Conservation (phyloP, 2,113 vertebrate species). For the Taxidea taxus region DNA sequence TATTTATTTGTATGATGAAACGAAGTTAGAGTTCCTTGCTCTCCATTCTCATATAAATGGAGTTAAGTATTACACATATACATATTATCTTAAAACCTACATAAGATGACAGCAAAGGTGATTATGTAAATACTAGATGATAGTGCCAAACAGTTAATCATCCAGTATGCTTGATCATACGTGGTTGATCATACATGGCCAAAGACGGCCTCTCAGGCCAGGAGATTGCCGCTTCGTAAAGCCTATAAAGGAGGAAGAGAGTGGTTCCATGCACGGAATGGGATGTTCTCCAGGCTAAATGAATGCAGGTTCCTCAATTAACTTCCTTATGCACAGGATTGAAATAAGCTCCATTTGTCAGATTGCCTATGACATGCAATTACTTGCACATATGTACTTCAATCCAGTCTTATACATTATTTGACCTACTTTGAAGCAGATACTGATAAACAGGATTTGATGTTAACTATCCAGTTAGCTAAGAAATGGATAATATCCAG, state of each 20-base stretch:
- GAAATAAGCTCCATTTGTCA: not conserved
- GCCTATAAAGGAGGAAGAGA: not conserved
- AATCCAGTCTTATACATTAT: conserved; percentile 16
- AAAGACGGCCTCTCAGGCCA: not conserved
- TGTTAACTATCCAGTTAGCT: not conserved
- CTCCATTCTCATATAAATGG: not conserved
- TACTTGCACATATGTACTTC: not conserved
- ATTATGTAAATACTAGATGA: not conserved
- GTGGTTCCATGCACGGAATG: not conserved
- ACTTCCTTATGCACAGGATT: not conserved
- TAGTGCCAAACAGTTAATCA: not conserved
- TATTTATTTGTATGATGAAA: not conserved
- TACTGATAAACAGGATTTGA: not conserved
- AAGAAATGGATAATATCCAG: not conserved
- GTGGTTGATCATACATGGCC: not conserved
- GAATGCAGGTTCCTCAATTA: not conserved
- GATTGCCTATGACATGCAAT: not conserved
- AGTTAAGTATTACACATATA: not conserved
- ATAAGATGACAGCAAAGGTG: not conserved
- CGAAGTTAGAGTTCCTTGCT: not conserved
- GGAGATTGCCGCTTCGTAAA: not conserved
- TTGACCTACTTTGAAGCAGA: not conserved
- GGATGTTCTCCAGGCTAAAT: not conserved
- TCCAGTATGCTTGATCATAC: not conserved
- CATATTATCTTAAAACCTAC: not conserved